phyloP scores from a whole-genome alignment of 1,140 invertebrate genomes.

The Brachionus sp. region DNA sequence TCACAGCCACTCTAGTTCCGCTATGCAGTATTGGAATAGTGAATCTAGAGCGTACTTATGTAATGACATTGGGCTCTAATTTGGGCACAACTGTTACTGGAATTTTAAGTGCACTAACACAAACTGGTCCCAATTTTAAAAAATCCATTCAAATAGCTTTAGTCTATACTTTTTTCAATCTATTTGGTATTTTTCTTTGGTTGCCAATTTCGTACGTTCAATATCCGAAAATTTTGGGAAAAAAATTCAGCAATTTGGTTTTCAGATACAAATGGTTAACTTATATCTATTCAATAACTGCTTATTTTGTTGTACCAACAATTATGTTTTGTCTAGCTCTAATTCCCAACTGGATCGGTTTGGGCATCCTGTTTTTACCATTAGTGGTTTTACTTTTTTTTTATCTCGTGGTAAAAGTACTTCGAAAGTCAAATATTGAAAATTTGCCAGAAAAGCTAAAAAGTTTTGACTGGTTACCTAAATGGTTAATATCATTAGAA shows the following conservation, averaged over 20 bases:
- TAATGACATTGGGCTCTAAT: constrained; percentile 66
- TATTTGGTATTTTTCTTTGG: constrained; percentile 65
- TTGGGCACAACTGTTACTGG: constrained; percentile 67
- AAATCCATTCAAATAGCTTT: constrained; percentile 65
- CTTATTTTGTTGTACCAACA: constrained; percentile 63
- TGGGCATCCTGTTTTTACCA: background rate
- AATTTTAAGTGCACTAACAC: constrained; percentile 62
- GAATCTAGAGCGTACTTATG: constrained; percentile 65
- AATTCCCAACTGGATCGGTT: constrained; percentile 18
- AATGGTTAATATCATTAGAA: background rate
- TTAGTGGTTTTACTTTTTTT: background rate
- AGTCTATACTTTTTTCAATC: constrained; percentile 67
- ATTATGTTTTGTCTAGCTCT: constrained; percentile 60
- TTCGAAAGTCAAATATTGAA: background rate
- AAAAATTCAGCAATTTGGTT: constrained; percentile 61
- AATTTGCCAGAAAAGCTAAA: constrained; percentile 1
- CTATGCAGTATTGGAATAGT: constrained; percentile 67
- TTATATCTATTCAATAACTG: constrained; percentile 62
- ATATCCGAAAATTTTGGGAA: constrained; percentile 63
- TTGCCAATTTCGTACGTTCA: constrained; percentile 65
- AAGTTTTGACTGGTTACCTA: constrained; percentile 7
- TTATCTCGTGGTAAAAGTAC: background rate
- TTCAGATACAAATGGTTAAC: constrained; percentile 65
- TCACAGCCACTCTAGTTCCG: constrained; percentile 67
- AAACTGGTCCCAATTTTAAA: constrained; percentile 52